Base-by-base conservation (phyloP, 1,140 invertebrate species). In the Temnothorax nylanderi region DNA sequence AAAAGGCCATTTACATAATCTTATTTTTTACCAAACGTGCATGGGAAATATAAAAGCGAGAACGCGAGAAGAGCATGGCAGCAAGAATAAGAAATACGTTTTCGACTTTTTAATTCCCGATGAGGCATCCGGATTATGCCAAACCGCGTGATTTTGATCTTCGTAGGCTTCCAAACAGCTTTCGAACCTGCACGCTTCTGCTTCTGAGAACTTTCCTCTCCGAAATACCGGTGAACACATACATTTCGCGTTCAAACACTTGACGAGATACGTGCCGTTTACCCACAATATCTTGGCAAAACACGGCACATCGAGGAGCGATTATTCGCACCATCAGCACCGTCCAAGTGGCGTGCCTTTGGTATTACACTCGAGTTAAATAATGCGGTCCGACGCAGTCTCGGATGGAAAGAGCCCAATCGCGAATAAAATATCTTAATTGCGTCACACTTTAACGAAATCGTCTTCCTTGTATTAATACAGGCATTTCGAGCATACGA, bases 301-400 rank as follows among this genome's bases (percentile, higher is more conserved):
- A 77, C 7, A 64, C 32, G 11, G 41, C 47, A 64, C 26, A 26
- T 32, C 21, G 58, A 47, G 41, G 21, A 62, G 26, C 60, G 60
- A 78, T 65, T 78, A 65, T 78, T 78, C 58, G 75, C 58, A 47
- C 58, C 75, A 58, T 64, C 76, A 78, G 58, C 76, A 21, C 65
- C 26, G 21, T 78, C 58, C 7, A 49, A 78, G 56, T 78, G 26
- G 26, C 32, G 41, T 60, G 56, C 6, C 34, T 44, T 47, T 16
- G 41, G 37, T 78, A 26, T 26, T 26, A 78, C 76, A 78, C 76
- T 65, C 0, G 58, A 64, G n/a, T 78, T 78, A 65, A 78, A 65
- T 65, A 78, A 78, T 78, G 44, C 76, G 26, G 0, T n/a, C 4
- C 18, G 41, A 44, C 21, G 37, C 11, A 47, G 49, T 78, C 41